Percentiles rank a stretch among this genome's conserved stretches.
phyloP scores from a whole-genome alignment of 2,113 vertebrate species.

The Zosterops lateralis region DNA sequence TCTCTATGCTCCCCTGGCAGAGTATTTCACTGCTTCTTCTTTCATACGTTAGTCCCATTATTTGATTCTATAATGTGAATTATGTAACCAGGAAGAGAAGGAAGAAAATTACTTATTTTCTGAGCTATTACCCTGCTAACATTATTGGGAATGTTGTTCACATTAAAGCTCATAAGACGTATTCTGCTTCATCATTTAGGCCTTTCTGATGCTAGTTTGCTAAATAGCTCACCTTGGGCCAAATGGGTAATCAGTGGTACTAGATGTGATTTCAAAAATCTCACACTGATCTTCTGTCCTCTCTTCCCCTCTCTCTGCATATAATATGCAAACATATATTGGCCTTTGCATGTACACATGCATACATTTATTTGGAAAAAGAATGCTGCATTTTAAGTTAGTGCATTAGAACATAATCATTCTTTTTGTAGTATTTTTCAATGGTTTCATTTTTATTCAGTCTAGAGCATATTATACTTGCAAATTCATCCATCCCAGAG shows the following conservation, averaged over 20 bases:
- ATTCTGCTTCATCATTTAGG: not conserved
- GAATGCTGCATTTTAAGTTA: not conserved
- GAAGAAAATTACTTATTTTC: not conserved
- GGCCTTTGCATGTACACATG: not conserved
- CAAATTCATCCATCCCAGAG: not conserved
- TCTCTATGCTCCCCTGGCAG: not conserved
- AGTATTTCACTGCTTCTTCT: not conserved
- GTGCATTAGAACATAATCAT: not conserved
- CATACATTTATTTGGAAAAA: not conserved
- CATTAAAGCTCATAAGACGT: not conserved
- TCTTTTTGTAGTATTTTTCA: not conserved
- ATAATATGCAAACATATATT: not conserved
- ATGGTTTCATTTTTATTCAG: not conserved
- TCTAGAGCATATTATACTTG: not conserved
- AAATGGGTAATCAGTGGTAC: not conserved
- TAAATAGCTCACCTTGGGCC: not conserved
- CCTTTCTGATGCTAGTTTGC: not conserved
- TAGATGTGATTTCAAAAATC: not conserved
- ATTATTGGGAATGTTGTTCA: not conserved
- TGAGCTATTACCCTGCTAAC: not conserved
- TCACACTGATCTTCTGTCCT: not conserved
- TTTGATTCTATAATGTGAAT: not conserved
- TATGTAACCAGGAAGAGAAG: not conserved
- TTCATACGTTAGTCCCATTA: not conserved
- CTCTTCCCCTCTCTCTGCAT: not conserved